Percentiles rank a stretch among this genome's conserved stretches.
These are phyloP conservation scores for Dicranocentrus wangi DNA, from an alignment of 2,888 invertebrate genomes.

Conservation along the genomic window DNA sequence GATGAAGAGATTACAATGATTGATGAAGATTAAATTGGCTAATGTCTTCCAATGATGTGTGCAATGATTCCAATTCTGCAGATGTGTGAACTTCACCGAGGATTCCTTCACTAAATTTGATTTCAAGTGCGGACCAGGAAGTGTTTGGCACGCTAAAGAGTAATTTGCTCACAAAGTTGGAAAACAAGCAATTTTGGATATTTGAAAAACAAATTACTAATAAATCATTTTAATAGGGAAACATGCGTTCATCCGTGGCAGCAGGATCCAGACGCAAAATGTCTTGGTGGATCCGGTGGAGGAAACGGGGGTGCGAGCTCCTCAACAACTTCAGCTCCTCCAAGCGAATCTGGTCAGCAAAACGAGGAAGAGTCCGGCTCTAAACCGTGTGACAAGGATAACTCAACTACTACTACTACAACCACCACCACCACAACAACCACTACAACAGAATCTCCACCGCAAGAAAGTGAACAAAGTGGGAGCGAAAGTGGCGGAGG, in stretches of 20 bases:
- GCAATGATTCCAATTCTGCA: background rate
- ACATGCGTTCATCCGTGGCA: slow-evolving; percentile 71
- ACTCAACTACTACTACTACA: slow-evolving; percentile 51
- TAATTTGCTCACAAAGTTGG: no score
- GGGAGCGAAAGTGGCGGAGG: background rate
- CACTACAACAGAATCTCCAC: slow-evolving; percentile 41
- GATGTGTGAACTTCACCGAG: slow-evolving; percentile 65
- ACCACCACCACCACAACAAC: slow-evolving; percentile 56
- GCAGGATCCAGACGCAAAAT: slow-evolving; percentile 64
- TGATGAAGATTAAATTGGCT: background rate
- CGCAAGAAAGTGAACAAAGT: slow-evolving; percentile 13
- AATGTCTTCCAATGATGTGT: background rate
- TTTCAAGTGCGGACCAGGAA: slow-evolving; percentile 70
- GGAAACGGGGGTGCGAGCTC: slow-evolving; percentile 12
- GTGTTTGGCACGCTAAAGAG: slow-evolving; percentile 66
- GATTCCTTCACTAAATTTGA: slow-evolving; percentile 68
- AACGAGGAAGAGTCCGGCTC: background rate
- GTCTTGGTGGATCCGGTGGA: slow-evolving; percentile 60
- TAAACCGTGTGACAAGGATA: slow-evolving; percentile 54
- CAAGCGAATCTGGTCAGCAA: background rate
- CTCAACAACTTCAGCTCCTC: slow-evolving; percentile 29
- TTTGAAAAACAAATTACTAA: no score
- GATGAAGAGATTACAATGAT: no score
- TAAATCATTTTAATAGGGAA: slow-evolving; percentile 21
- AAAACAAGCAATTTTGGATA: no score